Percentiles rank a stretch among this genome's conserved stretches.
Conservation (phyloP, 53 echinoderm and acorn worm genomes). For the Zoroaster sp. region DNA sequence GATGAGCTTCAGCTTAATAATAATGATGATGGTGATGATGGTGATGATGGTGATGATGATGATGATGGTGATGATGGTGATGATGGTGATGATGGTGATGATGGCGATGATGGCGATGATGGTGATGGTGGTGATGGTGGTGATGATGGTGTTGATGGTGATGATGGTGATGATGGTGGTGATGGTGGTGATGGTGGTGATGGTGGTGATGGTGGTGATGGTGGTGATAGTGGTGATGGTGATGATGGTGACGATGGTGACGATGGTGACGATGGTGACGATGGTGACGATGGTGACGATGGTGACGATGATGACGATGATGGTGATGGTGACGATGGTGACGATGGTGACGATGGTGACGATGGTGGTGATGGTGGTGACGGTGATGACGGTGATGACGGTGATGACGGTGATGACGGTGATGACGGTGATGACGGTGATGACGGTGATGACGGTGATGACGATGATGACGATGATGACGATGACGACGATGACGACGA, state of each 20-base stretch:
- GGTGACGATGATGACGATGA: not conserved
- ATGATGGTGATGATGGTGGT: not conserved
- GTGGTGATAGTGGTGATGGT: not conserved
- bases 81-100: not conserved
- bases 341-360: not conserved
- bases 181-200: not conserved
- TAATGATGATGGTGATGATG: too few relatives aligned
- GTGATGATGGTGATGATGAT: too few relatives aligned
- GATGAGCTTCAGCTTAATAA: too few relatives aligned
- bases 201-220: constrained; percentile 5
- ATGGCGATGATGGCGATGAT: constrained; percentile 2
- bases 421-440: too few relatives aligned
- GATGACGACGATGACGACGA: too few relatives aligned
- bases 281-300: not conserved
- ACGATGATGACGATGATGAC: too few relatives aligned
- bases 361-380: too few relatives aligned
- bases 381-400: too few relatives aligned
- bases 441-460: too few relatives aligned
- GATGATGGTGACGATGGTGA: not conserved
- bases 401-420: too few relatives aligned
- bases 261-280: not conserved
- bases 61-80: too few relatives aligned
- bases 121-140: constrained; percentile 1
- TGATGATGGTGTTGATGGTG: too few relatives aligned
- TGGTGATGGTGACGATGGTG: not conserved